Conservation (phyloP, 2,113 vertebrate species). For the Mirza zaza region DNA sequence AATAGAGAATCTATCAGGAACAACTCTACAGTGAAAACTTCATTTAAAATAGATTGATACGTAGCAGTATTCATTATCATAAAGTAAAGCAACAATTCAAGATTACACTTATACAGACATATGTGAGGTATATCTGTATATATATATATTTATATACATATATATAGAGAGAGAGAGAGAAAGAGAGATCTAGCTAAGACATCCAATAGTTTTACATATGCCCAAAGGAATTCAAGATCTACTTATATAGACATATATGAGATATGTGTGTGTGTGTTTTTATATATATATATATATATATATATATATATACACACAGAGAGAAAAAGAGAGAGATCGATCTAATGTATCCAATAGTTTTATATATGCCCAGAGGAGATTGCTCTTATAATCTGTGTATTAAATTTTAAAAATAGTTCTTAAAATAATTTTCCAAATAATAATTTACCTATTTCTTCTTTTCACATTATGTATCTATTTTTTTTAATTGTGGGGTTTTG, state of each 20-base stretch:
- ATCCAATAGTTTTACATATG: background rate
- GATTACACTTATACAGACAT: background rate
- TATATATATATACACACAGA: background rate
- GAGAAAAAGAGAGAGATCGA: background rate
- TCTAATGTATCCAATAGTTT: background rate
- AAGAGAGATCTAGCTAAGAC: background rate
- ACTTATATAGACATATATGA: too few relatives aligned
- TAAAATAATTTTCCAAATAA: conserved; percentile 1
- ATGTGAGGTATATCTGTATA: background rate
- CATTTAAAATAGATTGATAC: conserved; percentile 19
- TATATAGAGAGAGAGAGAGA: background rate
- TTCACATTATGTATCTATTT: background rate
- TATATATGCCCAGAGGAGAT: background rate
- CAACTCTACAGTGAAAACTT: conserved; percentile 5
- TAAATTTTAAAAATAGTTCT: conserved; percentile 7
- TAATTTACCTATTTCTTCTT: background rate
- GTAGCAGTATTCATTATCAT: conserved; percentile 22
- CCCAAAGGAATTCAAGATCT: background rate
- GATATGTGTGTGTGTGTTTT: too few relatives aligned
- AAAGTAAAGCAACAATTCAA: conserved; percentile 16
- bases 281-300: background rate
- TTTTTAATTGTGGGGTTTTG: conserved; percentile 53
- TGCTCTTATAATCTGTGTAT: background rate
- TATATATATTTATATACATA: background rate
- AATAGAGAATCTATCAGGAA: conserved; percentile 21